Evolutionary conservation across 2,888 invertebrate genomes (phyloP), one percentile per base, ranked within the genome.

Genomic region (Drosophila longiperda): DNA sequence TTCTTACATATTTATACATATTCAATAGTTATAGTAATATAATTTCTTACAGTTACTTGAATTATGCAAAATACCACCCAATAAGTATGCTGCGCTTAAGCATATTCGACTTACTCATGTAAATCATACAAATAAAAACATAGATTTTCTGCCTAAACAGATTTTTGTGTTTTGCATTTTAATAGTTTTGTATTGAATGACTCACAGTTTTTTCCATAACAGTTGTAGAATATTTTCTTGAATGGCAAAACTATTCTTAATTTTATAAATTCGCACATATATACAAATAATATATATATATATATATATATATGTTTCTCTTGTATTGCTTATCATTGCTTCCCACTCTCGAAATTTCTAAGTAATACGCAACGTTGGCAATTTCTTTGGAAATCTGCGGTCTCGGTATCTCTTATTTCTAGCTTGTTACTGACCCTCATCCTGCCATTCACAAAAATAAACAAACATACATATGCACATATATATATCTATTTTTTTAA

Each of bases 341-440:
- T 29, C n/a, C n/a, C 32, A 45, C 7, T 53, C 50, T 40, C 42
- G 1, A 32, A 53, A 53, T 29, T 76, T 73, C 65, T 55, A 32
- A 34, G 65, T 73, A 78, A 67, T 20, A 54, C 20, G 26, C 52
- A 9, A 52, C 26, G 42, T 62, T 50, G 48, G 45, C 48, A 32
- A 33, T 57, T 73, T 76, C 64, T 26, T 49, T 29, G 65, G 60
- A 77, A 77, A 52, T 73, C 42, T 45, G 52, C 48, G n/a, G 60
- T 72, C n/a, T 38, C 72, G 73, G 34, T 52, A 59, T 52, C 68
- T 76, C 74, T 68, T 48, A 20, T 76, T 67, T 78, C 65, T 52
- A n/a, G 65, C 50, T 36, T 32, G 52, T 38, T 62, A 29, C 42
- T 63, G 57, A 34, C 34, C 32, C 60, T 60, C 72, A 71, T 63